Evolutionary conservation across 2,888 invertebrate genomes (phyloP).

Genomic region (Cheiracanthium punctorium): DNA sequence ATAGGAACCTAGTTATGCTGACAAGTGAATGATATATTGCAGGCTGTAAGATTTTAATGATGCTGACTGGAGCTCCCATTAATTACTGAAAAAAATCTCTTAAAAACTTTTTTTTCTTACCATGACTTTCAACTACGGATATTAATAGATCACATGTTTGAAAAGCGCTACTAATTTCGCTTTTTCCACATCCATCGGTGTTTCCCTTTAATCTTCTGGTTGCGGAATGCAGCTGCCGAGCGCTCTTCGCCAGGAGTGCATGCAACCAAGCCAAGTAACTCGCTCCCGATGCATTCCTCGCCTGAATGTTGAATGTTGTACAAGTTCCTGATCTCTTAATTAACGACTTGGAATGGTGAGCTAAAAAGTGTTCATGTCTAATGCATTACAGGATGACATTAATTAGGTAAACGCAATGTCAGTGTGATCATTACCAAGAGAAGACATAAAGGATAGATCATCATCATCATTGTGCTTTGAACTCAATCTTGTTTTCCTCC

Average conservation of each 20-base stretch:
- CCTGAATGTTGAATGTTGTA: neutral
- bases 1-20: neutral
- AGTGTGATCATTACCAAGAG: neutral
- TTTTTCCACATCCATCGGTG: neutral
- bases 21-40: neutral
- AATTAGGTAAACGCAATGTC: neutral
- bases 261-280: neutral
- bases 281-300: neutral
- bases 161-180: neutral
- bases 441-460: too few species aligned
- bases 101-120: neutral
- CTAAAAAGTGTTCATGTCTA: neutral
- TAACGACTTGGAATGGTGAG: neutral
- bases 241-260: neutral
- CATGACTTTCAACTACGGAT: neutral
- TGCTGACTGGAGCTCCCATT: neutral
- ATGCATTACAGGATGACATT: neutral
- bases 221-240: neutral
- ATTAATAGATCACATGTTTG: slow-evolving; percentile 3
- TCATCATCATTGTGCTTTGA: too few species aligned
- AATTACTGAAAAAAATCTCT: neutral
- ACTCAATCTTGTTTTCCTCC: too few species aligned
- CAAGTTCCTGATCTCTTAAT: slow-evolving; percentile 4
- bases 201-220: neutral
- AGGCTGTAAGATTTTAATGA: neutral